Percentiles rank a stretch among this genome's conserved stretches.
phyloP scores from a whole-genome alignment of 2,113 vertebrate species.

The Carassius auratus region DNA sequence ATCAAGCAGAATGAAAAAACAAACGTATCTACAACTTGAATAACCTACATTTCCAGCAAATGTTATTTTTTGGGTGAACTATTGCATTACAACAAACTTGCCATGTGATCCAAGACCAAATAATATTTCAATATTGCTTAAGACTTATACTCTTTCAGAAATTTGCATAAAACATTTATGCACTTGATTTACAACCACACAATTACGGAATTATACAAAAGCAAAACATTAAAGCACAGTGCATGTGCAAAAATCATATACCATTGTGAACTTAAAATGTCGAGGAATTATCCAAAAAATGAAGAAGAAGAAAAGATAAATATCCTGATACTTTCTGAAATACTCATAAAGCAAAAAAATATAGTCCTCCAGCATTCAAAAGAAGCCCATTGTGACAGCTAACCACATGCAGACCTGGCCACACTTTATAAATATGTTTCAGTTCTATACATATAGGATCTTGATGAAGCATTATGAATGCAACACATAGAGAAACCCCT shows the following conservation, averaged over 20 bases:
- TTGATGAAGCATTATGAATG: not conserved
- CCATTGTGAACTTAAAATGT: not conserved
- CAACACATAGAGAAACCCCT: not conserved
- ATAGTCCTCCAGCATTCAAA: not conserved
- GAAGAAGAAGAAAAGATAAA: too few species aligned
- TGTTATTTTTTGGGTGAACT: too few species aligned
- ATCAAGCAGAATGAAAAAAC: too few species aligned
- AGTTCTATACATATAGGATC: not conserved
- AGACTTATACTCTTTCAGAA: slow-evolving; percentile 23
- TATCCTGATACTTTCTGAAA: not conserved
- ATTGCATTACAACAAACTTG: not conserved
- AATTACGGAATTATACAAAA: not conserved
- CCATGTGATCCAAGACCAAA: not conserved
- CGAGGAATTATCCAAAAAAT: not conserved
- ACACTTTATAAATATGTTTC: not conserved
- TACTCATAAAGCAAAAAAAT: not conserved
- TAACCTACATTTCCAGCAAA: too few species aligned
- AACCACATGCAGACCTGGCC: too few species aligned
- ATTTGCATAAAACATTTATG: slow-evolving; percentile 21
- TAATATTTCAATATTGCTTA: slow-evolving; percentile 6
- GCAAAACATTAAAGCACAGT: not conserved
- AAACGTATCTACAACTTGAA: too few species aligned
- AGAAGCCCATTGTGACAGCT: not conserved
- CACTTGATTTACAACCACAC: slow-evolving; percentile 1
- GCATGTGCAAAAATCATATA: not conserved